Percentiles rank a stretch among this genome's conserved stretches.
phyloP scores from a whole-genome alignment of 1,140 invertebrate genomes.

The Philaenus spumarius region DNA sequence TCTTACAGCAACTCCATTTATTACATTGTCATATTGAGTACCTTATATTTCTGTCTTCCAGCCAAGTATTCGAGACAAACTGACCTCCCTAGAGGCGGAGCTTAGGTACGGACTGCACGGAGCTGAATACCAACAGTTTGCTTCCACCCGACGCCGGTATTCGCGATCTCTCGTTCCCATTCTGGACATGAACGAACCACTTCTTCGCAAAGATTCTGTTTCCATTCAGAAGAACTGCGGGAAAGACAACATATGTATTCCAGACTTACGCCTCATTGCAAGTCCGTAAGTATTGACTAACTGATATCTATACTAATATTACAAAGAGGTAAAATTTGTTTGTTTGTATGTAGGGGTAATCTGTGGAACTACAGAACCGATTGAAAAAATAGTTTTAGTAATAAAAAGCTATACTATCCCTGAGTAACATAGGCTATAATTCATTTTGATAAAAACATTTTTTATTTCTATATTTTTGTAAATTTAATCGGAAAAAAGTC shows the following conservation, averaged over 20 bases:
- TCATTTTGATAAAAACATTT: too few species aligned
- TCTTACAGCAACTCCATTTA: neutral
- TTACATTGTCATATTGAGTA: neutral
- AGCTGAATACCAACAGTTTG: constrained; percentile 25
- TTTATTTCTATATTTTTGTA: too few species aligned
- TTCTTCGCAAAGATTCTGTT: constrained; percentile 58
- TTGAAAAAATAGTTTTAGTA: too few species aligned
- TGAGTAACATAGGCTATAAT: too few species aligned
- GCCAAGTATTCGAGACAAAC: constrained; percentile 75
- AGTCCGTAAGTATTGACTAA: constrained; percentile 54
- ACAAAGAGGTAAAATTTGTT: too few species aligned
- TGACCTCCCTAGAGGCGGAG: constrained; percentile 85
- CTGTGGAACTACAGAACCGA: too few species aligned
- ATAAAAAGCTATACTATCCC: too few species aligned
- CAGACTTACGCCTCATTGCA: constrained; percentile 65
- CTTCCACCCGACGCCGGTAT: constrained; percentile 37
- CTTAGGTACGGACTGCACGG: constrained; percentile 69
- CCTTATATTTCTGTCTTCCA: constrained; percentile 21
- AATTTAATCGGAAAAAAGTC: too few species aligned
- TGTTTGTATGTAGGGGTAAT: too few species aligned
- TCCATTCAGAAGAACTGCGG: constrained; percentile 93
- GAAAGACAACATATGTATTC: constrained; percentile 84
- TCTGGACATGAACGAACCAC: constrained; percentile 53
- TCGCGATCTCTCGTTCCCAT: constrained; percentile 56
- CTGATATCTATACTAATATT: too few species aligned